These are phyloP conservation scores for Stomatorhinus walkeri DNA, from an alignment of 2,797 vertebrate genomes.

Conservation along the genomic window DNA sequence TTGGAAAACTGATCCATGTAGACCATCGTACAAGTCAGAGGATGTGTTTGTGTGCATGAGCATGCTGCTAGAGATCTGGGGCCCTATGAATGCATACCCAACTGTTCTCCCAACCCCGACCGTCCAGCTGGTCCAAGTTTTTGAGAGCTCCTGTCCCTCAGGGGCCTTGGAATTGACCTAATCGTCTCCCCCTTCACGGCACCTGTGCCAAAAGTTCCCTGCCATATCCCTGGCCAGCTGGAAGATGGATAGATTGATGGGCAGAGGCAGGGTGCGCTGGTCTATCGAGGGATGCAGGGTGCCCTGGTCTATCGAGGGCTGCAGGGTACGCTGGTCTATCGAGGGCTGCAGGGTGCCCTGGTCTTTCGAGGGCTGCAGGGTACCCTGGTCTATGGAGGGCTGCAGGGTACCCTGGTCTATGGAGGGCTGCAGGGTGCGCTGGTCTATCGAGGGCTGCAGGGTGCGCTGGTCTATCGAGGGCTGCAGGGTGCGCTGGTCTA, in stretches of 20 bases:
- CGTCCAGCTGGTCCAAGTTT: not conserved
- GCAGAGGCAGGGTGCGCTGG: not conserved
- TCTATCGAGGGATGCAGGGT: not conserved
- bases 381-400: not conserved
- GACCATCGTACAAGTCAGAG: not conserved
- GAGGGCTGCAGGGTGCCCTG: not conserved
- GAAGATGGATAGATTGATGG: not conserved
- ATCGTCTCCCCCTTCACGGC: not conserved
- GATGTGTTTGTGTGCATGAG: not conserved
- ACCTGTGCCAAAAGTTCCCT: not conserved
- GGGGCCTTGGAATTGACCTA: not conserved
- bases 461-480: too few species aligned
- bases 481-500: too few species aligned
- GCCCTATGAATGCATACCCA: not conserved
- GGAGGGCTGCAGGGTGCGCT: too few species aligned
- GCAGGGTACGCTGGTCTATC: not conserved
- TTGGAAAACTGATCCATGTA: not conserved
- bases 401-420: too few species aligned
- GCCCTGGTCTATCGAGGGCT: too few species aligned
- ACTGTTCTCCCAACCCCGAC: not conserved
- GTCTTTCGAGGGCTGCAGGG: not conserved
- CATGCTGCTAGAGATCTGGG: not conserved
- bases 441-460: too few species aligned
- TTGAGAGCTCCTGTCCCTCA: not conserved
- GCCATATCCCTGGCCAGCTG: not conserved